Percentiles rank a stretch among this genome's conserved stretches.
These are phyloP conservation scores for Eleginops maclovinus DNA, from an alignment of 2,113 vertebrate species.

Conservation along the genomic window DNA sequence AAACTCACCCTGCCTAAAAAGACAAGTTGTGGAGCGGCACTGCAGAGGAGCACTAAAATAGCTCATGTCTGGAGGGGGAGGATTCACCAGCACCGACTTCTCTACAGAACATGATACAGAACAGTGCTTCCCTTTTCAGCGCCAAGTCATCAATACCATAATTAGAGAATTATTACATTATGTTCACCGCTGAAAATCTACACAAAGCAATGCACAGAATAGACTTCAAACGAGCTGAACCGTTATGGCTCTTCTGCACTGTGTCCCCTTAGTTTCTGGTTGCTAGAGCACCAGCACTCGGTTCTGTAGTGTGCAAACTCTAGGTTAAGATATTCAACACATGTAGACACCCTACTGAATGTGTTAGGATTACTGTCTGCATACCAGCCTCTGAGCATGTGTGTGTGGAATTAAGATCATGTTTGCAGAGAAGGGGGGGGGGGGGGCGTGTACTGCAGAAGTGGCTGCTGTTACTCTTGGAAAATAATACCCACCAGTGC, in stretches of 20 bases:
- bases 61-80: conserved; percentile 44
- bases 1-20: conserved; percentile 43
- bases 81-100: conserved; percentile 24
- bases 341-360: conserved; percentile 10
- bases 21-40: conserved; percentile 51
- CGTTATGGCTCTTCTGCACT: not conserved
- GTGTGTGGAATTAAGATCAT: conserved; percentile 34
- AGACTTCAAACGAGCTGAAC: conserved; percentile 1
- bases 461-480: conserved; percentile 12
- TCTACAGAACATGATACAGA: conserved; percentile 17
- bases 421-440: conserved; percentile 29
- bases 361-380: conserved; percentile 52
- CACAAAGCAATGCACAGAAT: not conserved
- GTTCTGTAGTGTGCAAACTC: conserved; percentile 20
- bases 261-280: conserved; percentile 1
- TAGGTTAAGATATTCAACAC: conserved; percentile 27
- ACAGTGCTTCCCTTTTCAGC: conserved; percentile 13
- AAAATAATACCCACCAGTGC: not conserved
- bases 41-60: conserved; percentile 67
- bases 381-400: conserved; percentile 46
- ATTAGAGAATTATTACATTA: not conserved
- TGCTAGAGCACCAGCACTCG: conserved; percentile 14
- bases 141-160: not conserved
- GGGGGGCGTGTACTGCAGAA: conserved; percentile 12
- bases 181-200: not conserved